A percentile compares a stretch with the other conserved stretches of the same genome.
phyloP scores from a whole-genome alignment of 2,888 invertebrate species.

The Cetonia aurata region DNA sequence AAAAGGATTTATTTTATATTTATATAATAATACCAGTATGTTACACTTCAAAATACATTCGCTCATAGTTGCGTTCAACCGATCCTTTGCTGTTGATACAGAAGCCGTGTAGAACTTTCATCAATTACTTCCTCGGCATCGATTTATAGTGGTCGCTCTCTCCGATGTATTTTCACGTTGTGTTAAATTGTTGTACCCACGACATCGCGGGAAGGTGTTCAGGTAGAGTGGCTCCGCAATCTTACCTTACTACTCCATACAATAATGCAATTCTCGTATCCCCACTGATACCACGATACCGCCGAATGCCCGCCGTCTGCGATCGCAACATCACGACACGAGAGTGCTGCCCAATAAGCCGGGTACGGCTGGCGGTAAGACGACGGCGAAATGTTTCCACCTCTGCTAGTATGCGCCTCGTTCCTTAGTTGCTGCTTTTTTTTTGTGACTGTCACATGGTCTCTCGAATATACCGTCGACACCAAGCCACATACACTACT shows the following conservation, averaged over 20 bases:
- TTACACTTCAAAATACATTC: constrained; percentile 2
- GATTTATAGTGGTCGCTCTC: constrained; percentile 16
- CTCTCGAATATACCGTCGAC: constrained; percentile 39
- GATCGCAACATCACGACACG: constrained; percentile 8
- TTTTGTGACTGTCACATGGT: constrained; percentile 45
- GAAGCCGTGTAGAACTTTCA: constrained; percentile 16
- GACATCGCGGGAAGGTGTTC: constrained; percentile 6
- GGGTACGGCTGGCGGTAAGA: background rate
- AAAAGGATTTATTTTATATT: too few species aligned
- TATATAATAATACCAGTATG: background rate
- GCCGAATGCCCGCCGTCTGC: too few species aligned
- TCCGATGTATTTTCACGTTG: constrained; percentile 6
- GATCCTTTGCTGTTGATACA: background rate
- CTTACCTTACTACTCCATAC: constrained; percentile 8
- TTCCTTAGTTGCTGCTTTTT: constrained; percentile 21
- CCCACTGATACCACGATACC: background rate
- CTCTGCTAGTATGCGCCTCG: constrained; percentile 40
- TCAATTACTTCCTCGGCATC: constrained; percentile 40
- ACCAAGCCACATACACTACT: background rate
- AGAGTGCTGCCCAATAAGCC: constrained; percentile 19
- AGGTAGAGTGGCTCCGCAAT: background rate
- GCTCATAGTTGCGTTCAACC: background rate
- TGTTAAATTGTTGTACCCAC: constrained; percentile 1
- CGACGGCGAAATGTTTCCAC: constrained; percentile 42
- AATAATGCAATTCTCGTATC: constrained; percentile 9